Evolutionary conservation across 2,797 vertebrate species (phyloP).

Genomic region (Leuciscus waleckii): DNA sequence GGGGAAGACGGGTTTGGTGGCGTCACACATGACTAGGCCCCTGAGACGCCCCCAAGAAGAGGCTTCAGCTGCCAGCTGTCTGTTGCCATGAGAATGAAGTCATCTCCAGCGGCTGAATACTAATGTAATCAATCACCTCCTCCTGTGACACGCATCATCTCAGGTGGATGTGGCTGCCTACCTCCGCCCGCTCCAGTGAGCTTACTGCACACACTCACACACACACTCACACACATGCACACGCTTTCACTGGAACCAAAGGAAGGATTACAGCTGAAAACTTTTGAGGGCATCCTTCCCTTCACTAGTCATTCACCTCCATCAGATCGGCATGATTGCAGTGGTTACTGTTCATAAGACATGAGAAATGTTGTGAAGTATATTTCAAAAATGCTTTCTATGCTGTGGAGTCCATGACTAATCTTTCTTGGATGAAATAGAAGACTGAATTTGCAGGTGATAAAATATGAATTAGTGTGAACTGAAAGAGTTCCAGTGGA

Average conservation of each 20-base stretch:
- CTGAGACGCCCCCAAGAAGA: constrained; percentile 65
- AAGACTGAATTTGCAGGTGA: not conserved
- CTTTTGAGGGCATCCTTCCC: constrained; percentile 51
- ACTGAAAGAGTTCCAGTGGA: not conserved
- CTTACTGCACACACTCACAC: constrained; percentile 63
- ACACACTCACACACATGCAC: constrained; percentile 65
- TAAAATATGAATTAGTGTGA: constrained; percentile 5
- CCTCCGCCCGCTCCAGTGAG: constrained; percentile 64
- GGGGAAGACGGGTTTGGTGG: constrained; percentile 53
- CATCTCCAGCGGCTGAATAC: constrained; percentile 70
- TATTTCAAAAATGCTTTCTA: constrained; percentile 20
- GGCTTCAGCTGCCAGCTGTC: constrained; percentile 72
- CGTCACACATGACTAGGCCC: constrained; percentile 69
- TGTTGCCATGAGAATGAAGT: constrained; percentile 72
- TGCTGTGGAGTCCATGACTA: constrained; percentile 2
- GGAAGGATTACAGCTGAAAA: constrained; percentile 17
- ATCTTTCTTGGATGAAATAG: constrained; percentile 12
- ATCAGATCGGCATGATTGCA: constrained; percentile 16
- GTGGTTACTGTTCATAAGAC: constrained; percentile 5
- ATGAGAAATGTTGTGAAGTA: not conserved
- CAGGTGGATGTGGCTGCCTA: constrained; percentile 63
- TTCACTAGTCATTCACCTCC: constrained; percentile 15
- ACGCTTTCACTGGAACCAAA: constrained; percentile 55
- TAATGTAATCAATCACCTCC: constrained; percentile 74
- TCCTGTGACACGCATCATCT: constrained; percentile 67